Base-by-base conservation (phyloP, 2,113 vertebrate species). In the Leptosomus discolor region DNA sequence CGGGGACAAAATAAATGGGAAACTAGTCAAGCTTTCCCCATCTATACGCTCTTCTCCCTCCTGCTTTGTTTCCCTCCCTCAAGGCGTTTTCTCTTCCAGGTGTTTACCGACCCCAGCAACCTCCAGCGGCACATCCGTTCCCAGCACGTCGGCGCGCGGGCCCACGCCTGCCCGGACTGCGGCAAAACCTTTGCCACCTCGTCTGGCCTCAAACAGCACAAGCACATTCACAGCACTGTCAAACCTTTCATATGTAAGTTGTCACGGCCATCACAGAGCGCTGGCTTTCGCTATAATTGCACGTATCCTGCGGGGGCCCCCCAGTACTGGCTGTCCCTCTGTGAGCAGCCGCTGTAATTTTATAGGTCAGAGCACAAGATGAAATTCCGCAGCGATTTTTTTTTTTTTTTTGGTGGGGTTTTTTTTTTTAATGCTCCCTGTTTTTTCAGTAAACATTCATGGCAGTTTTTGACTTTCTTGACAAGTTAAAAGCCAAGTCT, bases 191-290 rank as follows among this genome's bases (percentile, higher is more conserved):
- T 99, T 65, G 99, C 99, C 98, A 99, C 99, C 32, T 99, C 99
- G 7, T 99, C 99, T 9, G 99, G 99, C 96, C 99, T 99, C 96
- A 99, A 99, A 95, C 99, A 99, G 73, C 99, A 99, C 98, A 99
- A 99, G 96, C 99, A 99, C 98, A 99, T 99, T 96, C 99, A 99
- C 98, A 99, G 99, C 98, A 99, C 99, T 90, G 99, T 99, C 98
- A 99, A 99, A 97, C 99, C 99, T 94, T 99, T 99, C 99, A 99
- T 99, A 99, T 99, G 99, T 99, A 98, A 99, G 99, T 98, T 93
- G 96, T 98, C 97, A 98, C 71, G 97, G 97, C 97, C 96, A 88
- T 95, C 96, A 69, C 96, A 3, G 71, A n/a, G 79, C 57, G 32
- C 87, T 39, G 51, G 81, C 71, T 89, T 81, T 58, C 20, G 67